Evolutionary conservation across 2,113 vertebrate genomes (phyloP), one percentile per base, ranked within the genome.

Genomic region (Periophthalmodon schlosseri): DNA sequence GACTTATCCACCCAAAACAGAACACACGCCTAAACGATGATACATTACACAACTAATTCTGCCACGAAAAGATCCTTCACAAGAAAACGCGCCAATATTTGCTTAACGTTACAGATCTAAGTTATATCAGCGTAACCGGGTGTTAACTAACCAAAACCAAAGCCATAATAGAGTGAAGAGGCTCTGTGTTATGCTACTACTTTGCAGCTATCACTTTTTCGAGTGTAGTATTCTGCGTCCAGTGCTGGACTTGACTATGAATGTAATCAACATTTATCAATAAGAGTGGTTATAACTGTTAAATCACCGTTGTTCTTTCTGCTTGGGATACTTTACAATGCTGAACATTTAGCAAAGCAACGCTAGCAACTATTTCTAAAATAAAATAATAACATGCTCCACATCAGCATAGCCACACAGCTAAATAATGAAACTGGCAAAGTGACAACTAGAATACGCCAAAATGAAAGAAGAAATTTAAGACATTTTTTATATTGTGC

Each of bases 261-360:
- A 16, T 11, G 65, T 3, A 54, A 73, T 74, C 71, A n/a, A 61
- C 72, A 9, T 21, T 0, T 33, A 72, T 81, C 20, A 39, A 69
- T 54, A 44, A 50, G 14, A 80, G 23, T 47, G 69, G 58, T 69
- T 69, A 18, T 83, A 74, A 66, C 71, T 68, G 12, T 77, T 63
- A 91, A 93, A 93, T 91, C 88, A 91, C 87, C 91, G 92, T 88
- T 91, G 89, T 78, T 92, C 85, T 90, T 79, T 89, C 36, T 79
- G 82, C 83, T 76, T 86, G 57, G 76, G 68, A 83, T 86, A 90
- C 83, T 92, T 91, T 91, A 13, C 80, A 85, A 58, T 71, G 87
- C 76, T 84, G 57, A 39, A 52, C 73, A 81, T 50, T 80, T 71
- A 68, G 70, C 79, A 52, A 56, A 58, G 81, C 77, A 69, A 80